A percentile compares a stretch with the other conserved stretches of the same genome.
Conservation (phyloP, 2,113 vertebrate genomes). For the Petroica traversi region DNA sequence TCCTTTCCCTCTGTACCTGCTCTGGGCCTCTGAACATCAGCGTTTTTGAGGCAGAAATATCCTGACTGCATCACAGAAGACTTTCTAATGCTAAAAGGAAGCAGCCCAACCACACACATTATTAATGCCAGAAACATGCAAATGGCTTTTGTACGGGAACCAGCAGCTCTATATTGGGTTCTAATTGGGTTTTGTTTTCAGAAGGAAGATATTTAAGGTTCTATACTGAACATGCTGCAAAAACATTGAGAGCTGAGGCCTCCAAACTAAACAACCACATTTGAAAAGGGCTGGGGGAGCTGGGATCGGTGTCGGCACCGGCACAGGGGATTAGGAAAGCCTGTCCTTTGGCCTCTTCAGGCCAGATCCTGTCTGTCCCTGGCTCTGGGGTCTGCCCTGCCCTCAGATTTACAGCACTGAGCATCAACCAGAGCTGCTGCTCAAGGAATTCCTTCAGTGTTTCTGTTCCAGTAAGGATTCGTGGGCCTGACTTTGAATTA, state of each 20-base stretch:
- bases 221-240: neutral
- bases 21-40: neutral
- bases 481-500: neutral
- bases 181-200: constrained; percentile 22
- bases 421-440: neutral
- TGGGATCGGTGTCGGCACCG: rapidly evolving
- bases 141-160: neutral
- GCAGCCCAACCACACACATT: constrained; percentile 16
- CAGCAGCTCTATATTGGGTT: constrained; percentile 14
- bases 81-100: constrained; percentile 42
- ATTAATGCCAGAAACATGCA: constrained; percentile 47
- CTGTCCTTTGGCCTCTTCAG: neutral
- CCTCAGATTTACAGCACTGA: neutral
- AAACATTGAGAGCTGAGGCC: neutral
- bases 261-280: constrained; percentile 10
- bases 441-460: neutral
- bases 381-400: neutral
- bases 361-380: neutral
- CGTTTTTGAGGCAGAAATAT: neutral
- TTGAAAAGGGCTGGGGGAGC: neutral
- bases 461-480: neutral
- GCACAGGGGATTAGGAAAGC: neutral
- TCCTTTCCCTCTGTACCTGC: neutral
- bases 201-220: constrained; percentile 22
- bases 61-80: constrained; percentile 8